Percentiles rank a stretch among this genome's conserved stretches.
phyloP scores from a whole-genome alignment of 2,797 vertebrate genomes.

The Argya squamiceps region DNA sequence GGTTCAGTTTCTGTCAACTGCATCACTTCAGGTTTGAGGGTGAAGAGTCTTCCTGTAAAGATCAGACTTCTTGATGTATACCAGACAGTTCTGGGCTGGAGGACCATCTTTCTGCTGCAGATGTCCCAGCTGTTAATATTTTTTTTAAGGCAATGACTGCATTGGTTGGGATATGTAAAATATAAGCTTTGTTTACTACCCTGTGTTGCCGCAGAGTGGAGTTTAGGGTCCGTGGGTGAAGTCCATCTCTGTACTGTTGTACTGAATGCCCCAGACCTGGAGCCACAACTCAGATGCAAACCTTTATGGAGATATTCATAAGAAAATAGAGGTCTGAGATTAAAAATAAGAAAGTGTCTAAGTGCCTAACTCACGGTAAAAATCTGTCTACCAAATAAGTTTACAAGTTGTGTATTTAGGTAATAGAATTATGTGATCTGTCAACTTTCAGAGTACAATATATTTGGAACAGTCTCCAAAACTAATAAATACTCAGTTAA shows the following conservation, averaged over 20 bases:
- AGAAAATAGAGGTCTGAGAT: neutral
- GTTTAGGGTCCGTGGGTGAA: neutral
- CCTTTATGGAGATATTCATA: neutral
- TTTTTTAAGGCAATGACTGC: neutral
- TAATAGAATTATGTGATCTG: neutral
- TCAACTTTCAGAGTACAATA: neutral
- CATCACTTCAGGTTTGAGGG: neutral
- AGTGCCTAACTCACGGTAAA: neutral
- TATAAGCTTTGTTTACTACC: neutral
- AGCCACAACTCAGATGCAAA: neutral
- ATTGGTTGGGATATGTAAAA: neutral
- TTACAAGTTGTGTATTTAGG: neutral
- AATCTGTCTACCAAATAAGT: neutral
- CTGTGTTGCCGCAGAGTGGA: neutral
- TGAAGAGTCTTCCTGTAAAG: neutral
- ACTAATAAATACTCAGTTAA: neutral
- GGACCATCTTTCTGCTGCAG: neutral
- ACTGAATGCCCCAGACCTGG: neutral
- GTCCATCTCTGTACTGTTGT: neutral
- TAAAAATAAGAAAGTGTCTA: neutral
- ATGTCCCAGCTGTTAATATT: neutral
- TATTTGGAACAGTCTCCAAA: neutral
- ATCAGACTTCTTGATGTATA: neutral
- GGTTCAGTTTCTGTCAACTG: neutral
- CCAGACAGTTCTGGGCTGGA: neutral